Evolutionary conservation across 2,888 invertebrate genomes (phyloP), one percentile per base, ranked within the genome.

Genomic region (Dynastes hyllus): DNA sequence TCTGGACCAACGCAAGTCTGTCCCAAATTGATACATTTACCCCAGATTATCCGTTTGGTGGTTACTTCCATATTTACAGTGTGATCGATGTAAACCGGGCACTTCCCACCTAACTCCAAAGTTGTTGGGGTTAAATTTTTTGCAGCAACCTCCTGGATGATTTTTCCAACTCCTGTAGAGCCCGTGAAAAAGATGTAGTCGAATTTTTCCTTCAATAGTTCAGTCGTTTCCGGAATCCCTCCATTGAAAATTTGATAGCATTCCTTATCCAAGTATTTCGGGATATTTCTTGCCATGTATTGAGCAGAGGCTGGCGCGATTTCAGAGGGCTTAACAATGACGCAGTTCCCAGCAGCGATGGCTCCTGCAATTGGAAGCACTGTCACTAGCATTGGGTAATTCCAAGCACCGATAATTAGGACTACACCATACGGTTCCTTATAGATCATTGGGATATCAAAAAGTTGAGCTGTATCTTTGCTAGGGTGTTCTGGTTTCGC

Each of bases 181-280:
- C 97, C 99, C 0, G 99, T 99, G 89, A 95, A 98, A 91, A 99
- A 97, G 82, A 99, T 98, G 87, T 98, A 97, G 90, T 99, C 99
- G 88, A 98, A 99, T 86, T 93, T 93, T 86, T 98, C 92, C 84
- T 95, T 80, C 13, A 82, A 55, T 6, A 82, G 50, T 37, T 81
- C 80, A 9, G 79, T 80, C 22, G 80, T 78, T 76, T 81, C 81
- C 2, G 70, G 2, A 8, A 80, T 51, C 1, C 79, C 80, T 11
- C 81, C 82, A 9, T 50, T 37, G 13, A 97, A 90, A 0, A 98
- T 94, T 76, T 94, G 92, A 82, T 94, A 93, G 84, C 96, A 96
- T 58, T 97, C 96, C 95, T 96, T 92, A 87, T 98, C 97, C 84
- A 99, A 89, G 90, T 98, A 98, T 88, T 95, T 94, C 8, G 78